Base-by-base conservation (phyloP, 2,113 vertebrate genomes). In the Osmerus mordax region DNA sequence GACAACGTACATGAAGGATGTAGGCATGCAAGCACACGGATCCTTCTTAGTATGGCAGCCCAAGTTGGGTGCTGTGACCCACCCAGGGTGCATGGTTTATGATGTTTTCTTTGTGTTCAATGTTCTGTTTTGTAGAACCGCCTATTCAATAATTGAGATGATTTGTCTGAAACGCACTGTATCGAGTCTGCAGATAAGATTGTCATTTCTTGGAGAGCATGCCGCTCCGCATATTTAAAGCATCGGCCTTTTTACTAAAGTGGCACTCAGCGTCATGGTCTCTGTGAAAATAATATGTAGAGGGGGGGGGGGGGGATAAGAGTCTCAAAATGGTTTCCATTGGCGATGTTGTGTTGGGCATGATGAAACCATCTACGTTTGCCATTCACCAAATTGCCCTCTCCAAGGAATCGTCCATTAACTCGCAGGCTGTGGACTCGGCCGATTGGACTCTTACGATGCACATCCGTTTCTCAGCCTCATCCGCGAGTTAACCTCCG, bases 341-440 rank as follows among this genome's bases (percentile, higher is more conserved):
- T 72, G 25, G 81, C 84, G 82, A 61, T 78, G 67, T 47, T 47
- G 41, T 47, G 78, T 63, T 61, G 78, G 13, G 1, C 54, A 13
- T 64, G 78, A 86, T 81, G 80, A 70, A 77, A 71, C 71, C 77
- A 59, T 83, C 74, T 78, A 79, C 55, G 65, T 82, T 71, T 75
- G 54, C 79, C 79, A 83, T 83, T 85, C 84, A 29, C 81, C 71
- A 88, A 86, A 88, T 86, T 85, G 78, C 83, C 69, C 77, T 85
- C 75, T 71, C 72, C 58, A 75, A 78, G 77, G 81, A 81, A 87
- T 78, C 81, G 79, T 82, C 83, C 85, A 86, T 89, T 88, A 88
- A 73, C 81, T 83, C 65, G 29, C 77, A 60, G 25, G 81, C 68
- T 65, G 8, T 69, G 78, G 63, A 65, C 79, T 82, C 72, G 1